Conservation (phyloP, 1,140 invertebrate species). For the Pseudomyrmex cubaensis region DNA sequence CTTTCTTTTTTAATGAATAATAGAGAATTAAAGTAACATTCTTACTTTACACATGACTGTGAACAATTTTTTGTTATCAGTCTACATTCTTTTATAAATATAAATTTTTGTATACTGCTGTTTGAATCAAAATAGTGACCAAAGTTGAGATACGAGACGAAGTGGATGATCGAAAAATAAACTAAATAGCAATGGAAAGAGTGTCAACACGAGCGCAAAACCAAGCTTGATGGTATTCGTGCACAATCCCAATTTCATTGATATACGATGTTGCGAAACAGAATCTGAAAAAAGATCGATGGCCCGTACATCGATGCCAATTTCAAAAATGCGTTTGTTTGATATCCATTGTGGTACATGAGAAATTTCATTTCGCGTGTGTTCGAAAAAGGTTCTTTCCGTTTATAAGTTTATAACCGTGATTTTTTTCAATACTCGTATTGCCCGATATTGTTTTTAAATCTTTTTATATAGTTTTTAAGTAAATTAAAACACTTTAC, state of each 20-base stretch:
- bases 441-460: background rate
- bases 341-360: background rate
- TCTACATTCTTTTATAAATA: too few species aligned
- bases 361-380: conserved; percentile 36
- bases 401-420: background rate
- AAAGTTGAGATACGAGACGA: background rate
- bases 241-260: conserved; percentile 60
- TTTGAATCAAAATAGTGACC: conserved; percentile 14
- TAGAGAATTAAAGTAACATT: too few species aligned
- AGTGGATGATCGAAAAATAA: conserved; percentile 23
- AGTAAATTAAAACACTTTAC: too few species aligned
- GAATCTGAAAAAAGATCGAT: conserved; percentile 61
- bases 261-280: conserved; percentile 45
- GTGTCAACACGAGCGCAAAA: conserved; percentile 35
- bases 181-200: conserved; percentile 38
- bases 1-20: too few species aligned
- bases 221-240: conserved; percentile 47
- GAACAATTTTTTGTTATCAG: too few species aligned
- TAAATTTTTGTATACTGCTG: background rate
- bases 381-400: conserved; percentile 6
- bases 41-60: too few species aligned
- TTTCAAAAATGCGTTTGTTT: conserved; percentile 67
- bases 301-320: conserved; percentile 30
- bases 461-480: background rate
- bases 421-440: conserved; percentile 18